A percentile compares a stretch with the other conserved stretches of the same genome.
phyloP scores from a whole-genome alignment of 2,797 vertebrate genomes.

The Hippoglossus hippoglossus region DNA sequence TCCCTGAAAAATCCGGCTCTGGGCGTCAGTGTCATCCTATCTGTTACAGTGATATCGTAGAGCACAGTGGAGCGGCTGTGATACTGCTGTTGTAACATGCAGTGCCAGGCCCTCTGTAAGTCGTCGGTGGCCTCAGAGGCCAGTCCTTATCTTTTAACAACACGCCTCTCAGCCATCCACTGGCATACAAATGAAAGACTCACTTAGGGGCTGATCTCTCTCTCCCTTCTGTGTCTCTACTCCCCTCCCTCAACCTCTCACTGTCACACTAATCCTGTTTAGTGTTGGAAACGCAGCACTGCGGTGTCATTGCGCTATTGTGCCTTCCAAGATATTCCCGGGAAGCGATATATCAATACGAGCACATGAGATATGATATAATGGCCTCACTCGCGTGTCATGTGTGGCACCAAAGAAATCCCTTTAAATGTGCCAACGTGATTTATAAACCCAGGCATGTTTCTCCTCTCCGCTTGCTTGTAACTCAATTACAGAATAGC shows the following conservation, averaged over 20 bases:
- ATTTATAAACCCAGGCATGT: conserved; percentile 67
- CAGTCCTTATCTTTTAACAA: conserved; percentile 85
- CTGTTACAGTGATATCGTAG: conserved; percentile 74
- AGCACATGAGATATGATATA: conserved; percentile 49
- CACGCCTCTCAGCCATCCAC: conserved; percentile 80
- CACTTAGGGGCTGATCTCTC: conserved; percentile 73
- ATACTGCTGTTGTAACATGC: conserved; percentile 77
- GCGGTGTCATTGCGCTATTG: conserved; percentile 39
- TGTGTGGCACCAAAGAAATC: conserved; percentile 21
- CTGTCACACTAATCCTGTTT: conserved; percentile 79
- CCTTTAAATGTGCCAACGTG: conserved; percentile 47
- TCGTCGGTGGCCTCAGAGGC: conserved; percentile 81
- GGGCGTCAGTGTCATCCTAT: conserved; percentile 68
- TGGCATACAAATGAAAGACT: conserved; percentile 84
- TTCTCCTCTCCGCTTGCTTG: conserved; percentile 56
- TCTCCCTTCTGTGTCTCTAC: conserved; percentile 41
- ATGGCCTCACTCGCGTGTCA: conserved; percentile 39
- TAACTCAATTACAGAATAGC: conserved; percentile 72
- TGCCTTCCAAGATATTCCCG: conserved; percentile 59
- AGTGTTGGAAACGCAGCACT: conserved; percentile 57
- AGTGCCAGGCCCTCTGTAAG: conserved; percentile 75
- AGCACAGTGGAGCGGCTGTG: conserved; percentile 69
- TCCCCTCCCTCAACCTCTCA: conserved; percentile 50
- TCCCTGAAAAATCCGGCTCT: conserved; percentile 43
- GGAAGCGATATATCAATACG: conserved; percentile 57